Evolutionary conservation across 2,113 vertebrate genomes (phyloP).

Genomic region (Pontoporia blainvillei): DNA sequence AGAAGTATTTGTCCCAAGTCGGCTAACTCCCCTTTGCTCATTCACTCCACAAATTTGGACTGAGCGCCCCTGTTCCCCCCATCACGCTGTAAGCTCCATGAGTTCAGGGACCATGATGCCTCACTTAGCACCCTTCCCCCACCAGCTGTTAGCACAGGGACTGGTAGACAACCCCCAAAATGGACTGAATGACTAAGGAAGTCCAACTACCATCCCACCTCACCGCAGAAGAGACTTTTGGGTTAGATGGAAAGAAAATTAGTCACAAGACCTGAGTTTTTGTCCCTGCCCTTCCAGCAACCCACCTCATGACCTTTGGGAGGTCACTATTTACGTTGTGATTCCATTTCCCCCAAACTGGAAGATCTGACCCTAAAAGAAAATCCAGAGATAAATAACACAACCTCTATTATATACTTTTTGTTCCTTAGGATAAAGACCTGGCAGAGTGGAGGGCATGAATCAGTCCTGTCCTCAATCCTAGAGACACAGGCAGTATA

Average conservation of each 20-base stretch:
- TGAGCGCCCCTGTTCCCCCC: not conserved
- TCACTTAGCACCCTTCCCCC: not conserved
- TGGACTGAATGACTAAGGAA: not conserved
- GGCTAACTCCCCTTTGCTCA: not conserved
- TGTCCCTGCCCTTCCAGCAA: not conserved
- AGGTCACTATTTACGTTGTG: not conserved
- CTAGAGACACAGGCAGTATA: not conserved
- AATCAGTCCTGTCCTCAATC: not conserved
- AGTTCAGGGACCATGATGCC: not conserved
- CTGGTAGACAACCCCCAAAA: not conserved
- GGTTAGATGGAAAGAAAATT: not conserved
- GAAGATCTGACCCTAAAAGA: not conserved
- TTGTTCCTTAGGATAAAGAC: not conserved
- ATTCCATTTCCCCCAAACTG: not conserved
- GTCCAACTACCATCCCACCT: not conserved
- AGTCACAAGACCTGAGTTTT: not conserved
- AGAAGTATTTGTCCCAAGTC: not conserved
- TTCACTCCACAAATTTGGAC: not conserved
- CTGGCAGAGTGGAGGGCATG: not conserved
- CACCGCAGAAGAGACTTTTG: not conserved
- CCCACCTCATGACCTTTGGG: not conserved
- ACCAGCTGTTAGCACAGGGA: not conserved
- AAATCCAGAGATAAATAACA: not conserved
- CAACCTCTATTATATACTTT: not conserved
- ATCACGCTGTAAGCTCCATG: not conserved